Conservation (phyloP, 2,113 vertebrate species). For the Eira barbara region DNA sequence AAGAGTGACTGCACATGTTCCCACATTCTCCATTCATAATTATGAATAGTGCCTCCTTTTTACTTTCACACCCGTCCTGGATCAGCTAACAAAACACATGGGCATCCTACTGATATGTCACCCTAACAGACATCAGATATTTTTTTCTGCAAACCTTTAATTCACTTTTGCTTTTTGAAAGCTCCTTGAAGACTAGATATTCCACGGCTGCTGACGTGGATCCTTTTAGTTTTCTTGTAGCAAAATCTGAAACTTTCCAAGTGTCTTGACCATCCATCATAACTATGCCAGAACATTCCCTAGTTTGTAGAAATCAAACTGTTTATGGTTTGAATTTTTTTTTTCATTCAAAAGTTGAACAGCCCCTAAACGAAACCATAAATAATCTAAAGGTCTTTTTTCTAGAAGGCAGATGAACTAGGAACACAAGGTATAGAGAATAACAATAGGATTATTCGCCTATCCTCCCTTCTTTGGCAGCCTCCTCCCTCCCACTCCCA, state of each 20-base stretch:
- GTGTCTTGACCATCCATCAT: neutral
- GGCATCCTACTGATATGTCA: neutral
- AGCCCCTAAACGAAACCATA: neutral
- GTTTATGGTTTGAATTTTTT: neutral
- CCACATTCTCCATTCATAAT: neutral
- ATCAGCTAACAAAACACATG: neutral
- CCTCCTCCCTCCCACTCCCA: neutral
- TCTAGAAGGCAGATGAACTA: neutral
- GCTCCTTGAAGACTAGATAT: neutral
- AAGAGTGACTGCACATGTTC: neutral
- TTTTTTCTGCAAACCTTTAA: neutral
- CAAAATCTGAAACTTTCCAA: neutral
- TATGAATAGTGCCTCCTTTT: neutral
- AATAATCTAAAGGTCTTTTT: neutral
- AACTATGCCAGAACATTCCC: neutral
- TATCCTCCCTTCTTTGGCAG: neutral
- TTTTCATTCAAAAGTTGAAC: neutral
- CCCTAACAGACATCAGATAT: neutral
- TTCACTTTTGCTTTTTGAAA: neutral
- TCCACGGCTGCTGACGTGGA: neutral
- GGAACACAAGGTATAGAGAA: neutral
- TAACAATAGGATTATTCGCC: neutral
- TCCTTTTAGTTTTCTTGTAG: neutral
- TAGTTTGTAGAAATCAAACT: constrained; percentile 24
- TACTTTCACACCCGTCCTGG: neutral